Conservation (phyloP, 2,797 vertebrate genomes). For the Steatocranus sp. region DNA sequence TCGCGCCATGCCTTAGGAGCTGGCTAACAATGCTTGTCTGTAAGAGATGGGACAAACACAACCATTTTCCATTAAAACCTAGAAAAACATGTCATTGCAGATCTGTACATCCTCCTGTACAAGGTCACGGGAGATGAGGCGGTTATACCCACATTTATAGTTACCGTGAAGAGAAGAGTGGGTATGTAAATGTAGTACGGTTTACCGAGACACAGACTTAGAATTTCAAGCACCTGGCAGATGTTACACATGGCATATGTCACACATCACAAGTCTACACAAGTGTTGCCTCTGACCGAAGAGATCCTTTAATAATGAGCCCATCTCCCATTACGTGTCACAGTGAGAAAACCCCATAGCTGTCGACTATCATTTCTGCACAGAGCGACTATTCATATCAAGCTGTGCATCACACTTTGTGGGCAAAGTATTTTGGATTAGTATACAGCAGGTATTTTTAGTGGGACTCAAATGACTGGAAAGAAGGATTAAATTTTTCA, state of each 20-base stretch:
- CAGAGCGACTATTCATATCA: too few relatives aligned
- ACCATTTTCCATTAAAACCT: slow-evolving; percentile 6
- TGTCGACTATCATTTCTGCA: not conserved
- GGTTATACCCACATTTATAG: not conserved
- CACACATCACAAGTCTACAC: slow-evolving; percentile 4
- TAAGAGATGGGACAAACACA: slow-evolving; percentile 40
- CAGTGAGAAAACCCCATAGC: not conserved
- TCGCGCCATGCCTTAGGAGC: slow-evolving; percentile 83
- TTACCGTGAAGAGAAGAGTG: not conserved
- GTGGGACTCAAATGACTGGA: not conserved
- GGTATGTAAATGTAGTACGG: not conserved
- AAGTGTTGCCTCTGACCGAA: slow-evolving; percentile 5
- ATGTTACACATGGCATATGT: not conserved
- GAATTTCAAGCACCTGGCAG: not conserved
- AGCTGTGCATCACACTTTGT: too few relatives aligned
- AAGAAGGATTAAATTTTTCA: not conserved
- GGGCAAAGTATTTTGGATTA: not conserved
- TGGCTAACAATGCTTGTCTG: slow-evolving; percentile 88
- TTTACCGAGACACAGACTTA: not conserved
- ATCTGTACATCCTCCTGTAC: not conserved
- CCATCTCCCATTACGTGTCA: not conserved
- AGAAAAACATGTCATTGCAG: not conserved
- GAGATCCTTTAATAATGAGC: slow-evolving; percentile 18
- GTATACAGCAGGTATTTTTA: not conserved
- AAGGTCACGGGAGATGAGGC: not conserved